Conservation (phyloP, 1,140 invertebrate genomes). For the Drosophila novamexicana region DNA sequence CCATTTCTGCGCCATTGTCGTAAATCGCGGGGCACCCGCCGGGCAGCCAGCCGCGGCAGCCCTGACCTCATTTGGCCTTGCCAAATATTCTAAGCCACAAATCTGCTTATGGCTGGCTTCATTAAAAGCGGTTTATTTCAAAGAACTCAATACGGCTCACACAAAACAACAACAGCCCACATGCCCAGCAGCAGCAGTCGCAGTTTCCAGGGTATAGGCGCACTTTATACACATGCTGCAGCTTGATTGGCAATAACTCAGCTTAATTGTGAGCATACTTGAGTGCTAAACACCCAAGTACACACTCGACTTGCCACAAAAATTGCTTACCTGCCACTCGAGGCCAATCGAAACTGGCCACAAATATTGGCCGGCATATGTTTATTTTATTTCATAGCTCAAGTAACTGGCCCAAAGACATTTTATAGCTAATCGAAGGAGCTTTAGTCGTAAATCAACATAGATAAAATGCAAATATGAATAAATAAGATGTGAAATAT, state of each 20-base stretch:
- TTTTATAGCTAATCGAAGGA: not conserved
- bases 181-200: too few relatives aligned
- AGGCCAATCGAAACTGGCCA: slow-evolving; percentile 3
- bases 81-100: slow-evolving; percentile 81
- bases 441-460: not conserved
- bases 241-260: slow-evolving; percentile 36
- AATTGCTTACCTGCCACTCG: not conserved
- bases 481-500: too few relatives aligned
- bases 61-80: slow-evolving; percentile 61
- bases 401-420: not conserved
- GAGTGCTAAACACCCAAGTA: slow-evolving; percentile 7
- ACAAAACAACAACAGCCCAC: not conserved
- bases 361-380: not conserved
- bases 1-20: slow-evolving; percentile 65
- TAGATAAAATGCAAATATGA: not conserved
- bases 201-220: not conserved
- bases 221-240: slow-evolving; percentile 2
- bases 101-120: slow-evolving; percentile 77
- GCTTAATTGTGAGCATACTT: slow-evolving; percentile 34
- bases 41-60: slow-evolving; percentile 1
- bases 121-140: slow-evolving; percentile 80
- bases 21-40: slow-evolving; percentile 54
- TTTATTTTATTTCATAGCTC: not conserved
- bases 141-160: slow-evolving; percentile 49
- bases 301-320: slow-evolving; percentile 13